phyloP scores from a whole-genome alignment of 1,140 invertebrate species.

The Geopemphigus sp. region DNA sequence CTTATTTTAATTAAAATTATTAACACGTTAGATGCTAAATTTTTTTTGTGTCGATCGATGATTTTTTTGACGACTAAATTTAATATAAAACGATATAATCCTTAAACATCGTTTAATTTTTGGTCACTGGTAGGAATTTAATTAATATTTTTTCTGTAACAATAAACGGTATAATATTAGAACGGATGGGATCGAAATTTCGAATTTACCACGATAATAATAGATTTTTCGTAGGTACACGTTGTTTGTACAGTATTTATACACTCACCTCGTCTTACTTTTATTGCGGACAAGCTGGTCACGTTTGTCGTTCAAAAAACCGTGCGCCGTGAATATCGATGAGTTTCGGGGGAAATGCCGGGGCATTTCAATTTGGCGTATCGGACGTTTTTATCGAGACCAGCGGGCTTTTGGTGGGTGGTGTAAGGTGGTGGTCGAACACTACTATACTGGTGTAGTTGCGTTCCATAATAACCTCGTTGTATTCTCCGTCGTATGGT shows the following conservation, averaged over 20 bases:
- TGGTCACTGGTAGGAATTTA: neutral
- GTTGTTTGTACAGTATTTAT: constrained; percentile 25
- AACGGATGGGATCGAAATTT: neutral
- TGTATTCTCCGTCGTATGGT: neutral
- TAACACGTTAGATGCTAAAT: too few relatives aligned
- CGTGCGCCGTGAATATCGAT: constrained; percentile 19
- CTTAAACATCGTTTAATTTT: neutral
- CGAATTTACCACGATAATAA: constrained; percentile 12
- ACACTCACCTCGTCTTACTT: neutral
- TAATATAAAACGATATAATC: too few relatives aligned
- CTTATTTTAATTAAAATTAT: too few relatives aligned
- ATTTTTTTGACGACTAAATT: too few relatives aligned
- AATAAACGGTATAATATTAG: neutral
- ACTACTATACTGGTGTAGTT: neutral
- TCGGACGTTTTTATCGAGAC: constrained; percentile 20
- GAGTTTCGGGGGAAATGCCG: neutral
- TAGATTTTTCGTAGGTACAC: constrained; percentile 5
- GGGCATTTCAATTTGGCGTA: constrained; percentile 19
- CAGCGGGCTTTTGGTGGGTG: neutral
- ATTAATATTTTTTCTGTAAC: neutral
- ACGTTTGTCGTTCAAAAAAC: constrained; percentile 40
- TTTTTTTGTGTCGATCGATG: too few relatives aligned
- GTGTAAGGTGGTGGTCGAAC: neutral
- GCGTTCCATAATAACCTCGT: neutral
- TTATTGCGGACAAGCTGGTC: constrained; percentile 11